Conservation (phyloP, 2,888 invertebrate species). For the Chymomyza amoena region DNA sequence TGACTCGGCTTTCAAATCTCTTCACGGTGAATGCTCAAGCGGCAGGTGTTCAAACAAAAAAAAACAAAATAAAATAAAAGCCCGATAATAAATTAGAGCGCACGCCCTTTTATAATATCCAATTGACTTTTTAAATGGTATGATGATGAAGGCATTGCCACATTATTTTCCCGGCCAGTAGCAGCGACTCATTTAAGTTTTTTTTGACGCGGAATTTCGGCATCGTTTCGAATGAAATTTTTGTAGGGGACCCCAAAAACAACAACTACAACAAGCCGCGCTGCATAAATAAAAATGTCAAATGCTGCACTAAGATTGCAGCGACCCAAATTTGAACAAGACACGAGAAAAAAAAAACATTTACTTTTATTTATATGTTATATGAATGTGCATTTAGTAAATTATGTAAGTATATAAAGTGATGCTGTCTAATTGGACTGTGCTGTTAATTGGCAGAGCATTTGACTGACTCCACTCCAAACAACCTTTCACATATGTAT, state of each 20-base stretch:
- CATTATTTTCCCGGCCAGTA: background rate
- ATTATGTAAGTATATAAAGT: background rate
- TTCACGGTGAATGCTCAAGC: background rate
- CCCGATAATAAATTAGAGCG: background rate
- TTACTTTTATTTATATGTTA: background rate
- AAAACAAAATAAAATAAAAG: background rate
- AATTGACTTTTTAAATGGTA: background rate
- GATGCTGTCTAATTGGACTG: background rate
- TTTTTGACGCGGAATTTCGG: background rate
- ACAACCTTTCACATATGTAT: background rate
- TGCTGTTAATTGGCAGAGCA: background rate
- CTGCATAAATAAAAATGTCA: slow-evolving; percentile 19
- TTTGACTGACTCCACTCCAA: background rate
- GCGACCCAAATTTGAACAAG: slow-evolving; percentile 4
- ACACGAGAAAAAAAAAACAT: background rate
- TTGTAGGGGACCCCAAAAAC: background rate
- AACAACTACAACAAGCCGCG: background rate
- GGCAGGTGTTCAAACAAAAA: background rate
- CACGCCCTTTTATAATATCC: background rate
- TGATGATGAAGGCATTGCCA: background rate
- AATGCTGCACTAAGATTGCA: slow-evolving; percentile 4
- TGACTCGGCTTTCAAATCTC: background rate
- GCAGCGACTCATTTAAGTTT: slow-evolving; percentile 1
- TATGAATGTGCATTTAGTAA: background rate
- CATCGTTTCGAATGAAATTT: background rate